A percentile compares a stretch with the other conserved stretches of the same genome.
Conservation (phyloP, 2,113 vertebrate genomes). For the Rhegmatorhina hoffmannsi region DNA sequence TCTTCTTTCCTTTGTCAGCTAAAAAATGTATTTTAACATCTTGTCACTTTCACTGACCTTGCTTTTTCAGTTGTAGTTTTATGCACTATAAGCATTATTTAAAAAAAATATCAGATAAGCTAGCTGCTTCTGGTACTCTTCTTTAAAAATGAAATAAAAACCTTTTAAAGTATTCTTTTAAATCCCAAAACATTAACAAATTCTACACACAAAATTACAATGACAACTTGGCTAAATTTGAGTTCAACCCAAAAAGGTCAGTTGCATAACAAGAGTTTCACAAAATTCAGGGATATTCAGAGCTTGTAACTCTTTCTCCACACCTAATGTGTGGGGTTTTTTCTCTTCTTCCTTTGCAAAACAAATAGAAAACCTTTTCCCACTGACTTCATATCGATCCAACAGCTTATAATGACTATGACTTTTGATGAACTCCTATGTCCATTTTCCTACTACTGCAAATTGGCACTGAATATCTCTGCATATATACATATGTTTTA, state of each 20-base stretch:
- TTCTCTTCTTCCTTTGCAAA: not conserved
- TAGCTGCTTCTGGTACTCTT: not conserved
- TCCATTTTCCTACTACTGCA: not conserved
- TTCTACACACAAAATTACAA: not conserved
- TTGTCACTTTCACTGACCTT: not conserved
- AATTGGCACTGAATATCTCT: not conserved
- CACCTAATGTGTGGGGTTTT: not conserved
- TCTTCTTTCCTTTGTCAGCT: not conserved
- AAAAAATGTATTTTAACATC: not conserved
- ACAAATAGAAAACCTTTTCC: not conserved
- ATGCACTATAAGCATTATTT: not conserved
- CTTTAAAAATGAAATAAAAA: constrained; percentile 33
- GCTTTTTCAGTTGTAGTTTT: not conserved
- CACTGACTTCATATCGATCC: not conserved
- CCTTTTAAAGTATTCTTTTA: constrained; percentile 9
- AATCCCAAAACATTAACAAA: not conserved
- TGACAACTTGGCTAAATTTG: not conserved
- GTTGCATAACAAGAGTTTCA: not conserved
- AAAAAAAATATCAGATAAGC: not conserved
- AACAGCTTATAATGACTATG: not conserved
- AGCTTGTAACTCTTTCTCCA: not conserved
- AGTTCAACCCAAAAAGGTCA: not conserved
- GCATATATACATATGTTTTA: not conserved
- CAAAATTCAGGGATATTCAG: not conserved
- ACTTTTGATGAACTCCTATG: not conserved